Evolutionary conservation across 23 tunicate genomes (phyloP).

Genomic region (Oikopleura dioica): DNA sequence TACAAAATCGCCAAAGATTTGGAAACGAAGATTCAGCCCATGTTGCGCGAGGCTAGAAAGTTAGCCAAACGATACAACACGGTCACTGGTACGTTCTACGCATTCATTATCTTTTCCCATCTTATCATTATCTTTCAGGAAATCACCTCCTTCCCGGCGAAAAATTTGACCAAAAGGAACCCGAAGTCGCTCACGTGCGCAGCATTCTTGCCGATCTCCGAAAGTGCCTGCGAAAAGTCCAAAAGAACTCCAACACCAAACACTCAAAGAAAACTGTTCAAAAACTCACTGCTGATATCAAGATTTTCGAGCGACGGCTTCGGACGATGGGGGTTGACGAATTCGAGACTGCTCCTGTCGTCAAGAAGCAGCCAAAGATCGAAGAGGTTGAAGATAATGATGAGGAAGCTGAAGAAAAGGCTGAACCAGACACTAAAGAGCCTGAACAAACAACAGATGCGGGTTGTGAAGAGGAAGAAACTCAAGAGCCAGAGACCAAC

Average conservation of each 20-base stretch:
- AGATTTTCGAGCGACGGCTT: neutral
- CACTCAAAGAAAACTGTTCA: neutral
- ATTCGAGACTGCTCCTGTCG: neutral
- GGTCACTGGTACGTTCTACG: neutral
- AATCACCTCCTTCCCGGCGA: neutral
- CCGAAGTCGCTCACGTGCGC: neutral
- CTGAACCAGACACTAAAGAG: no score
- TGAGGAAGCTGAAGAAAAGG: no score
- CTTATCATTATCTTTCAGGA: no score
- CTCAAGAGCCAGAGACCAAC: no score
- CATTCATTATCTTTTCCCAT: no score
- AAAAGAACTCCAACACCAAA: no score
- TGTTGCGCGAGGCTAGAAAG: conserved; percentile 26
- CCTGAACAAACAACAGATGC: no score
- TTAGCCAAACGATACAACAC: conserved; percentile 19
- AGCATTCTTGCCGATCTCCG: neutral
- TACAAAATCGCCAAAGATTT: conserved; percentile 28
- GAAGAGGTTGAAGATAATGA: no score
- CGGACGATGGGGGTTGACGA: neutral
- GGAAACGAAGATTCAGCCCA: conserved; percentile 38
- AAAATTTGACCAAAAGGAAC: neutral
- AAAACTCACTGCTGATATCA: neutral
- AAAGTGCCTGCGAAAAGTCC: neutral
- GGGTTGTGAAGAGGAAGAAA: no score
- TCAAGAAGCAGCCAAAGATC: no score